A percentile compares a stretch with the other conserved stretches of the same genome.
phyloP scores from a whole-genome alignment of 1,140 invertebrate species.

The Drosophila busckii region DNA sequence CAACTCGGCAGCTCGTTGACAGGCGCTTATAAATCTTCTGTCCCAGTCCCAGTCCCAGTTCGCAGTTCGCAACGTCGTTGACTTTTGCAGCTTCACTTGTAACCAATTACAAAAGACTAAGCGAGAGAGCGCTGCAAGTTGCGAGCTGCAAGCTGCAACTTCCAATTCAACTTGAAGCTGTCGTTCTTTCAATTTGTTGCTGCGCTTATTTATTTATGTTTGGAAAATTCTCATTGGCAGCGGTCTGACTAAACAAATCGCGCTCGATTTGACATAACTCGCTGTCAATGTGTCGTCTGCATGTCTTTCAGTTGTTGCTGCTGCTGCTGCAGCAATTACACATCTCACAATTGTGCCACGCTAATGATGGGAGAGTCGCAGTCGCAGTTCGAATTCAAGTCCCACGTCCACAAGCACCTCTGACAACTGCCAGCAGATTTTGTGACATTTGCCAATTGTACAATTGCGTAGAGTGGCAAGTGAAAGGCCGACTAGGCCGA shows the following conservation, averaged over 20 bases:
- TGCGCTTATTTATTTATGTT: constrained; percentile 57
- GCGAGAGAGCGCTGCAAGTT: not conserved
- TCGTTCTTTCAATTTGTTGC: constrained; percentile 68
- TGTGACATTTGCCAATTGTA: constrained; percentile 74
- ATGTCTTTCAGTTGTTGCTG: constrained; percentile 60
- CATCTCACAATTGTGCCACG: constrained; percentile 76
- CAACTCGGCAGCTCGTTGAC: constrained; percentile 56
- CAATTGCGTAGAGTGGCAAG: constrained; percentile 64
- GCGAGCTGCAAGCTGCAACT: constrained; percentile 1
- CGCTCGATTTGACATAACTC: constrained; percentile 71
- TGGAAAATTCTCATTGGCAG: constrained; percentile 57
- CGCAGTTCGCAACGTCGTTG: constrained; percentile 3
- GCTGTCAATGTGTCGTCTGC: constrained; percentile 73
- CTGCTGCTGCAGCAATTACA: constrained; percentile 64
- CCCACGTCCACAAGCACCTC: constrained; percentile 61
- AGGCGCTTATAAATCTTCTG: constrained; percentile 73
- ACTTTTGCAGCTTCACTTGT: constrained; percentile 51
- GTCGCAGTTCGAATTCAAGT: too few relatives aligned
- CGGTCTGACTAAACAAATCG: constrained; percentile 62
- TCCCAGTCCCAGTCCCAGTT: constrained; percentile 16
- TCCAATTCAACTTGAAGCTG: constrained; percentile 3
- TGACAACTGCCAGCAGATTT: constrained; percentile 72
- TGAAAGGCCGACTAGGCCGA: constrained; percentile 60
- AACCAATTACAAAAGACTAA: constrained; percentile 61
- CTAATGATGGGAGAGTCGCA: constrained; percentile 77